Conservation (phyloP, 2,888 invertebrate species). For the Luffia ferchaultella region DNA sequence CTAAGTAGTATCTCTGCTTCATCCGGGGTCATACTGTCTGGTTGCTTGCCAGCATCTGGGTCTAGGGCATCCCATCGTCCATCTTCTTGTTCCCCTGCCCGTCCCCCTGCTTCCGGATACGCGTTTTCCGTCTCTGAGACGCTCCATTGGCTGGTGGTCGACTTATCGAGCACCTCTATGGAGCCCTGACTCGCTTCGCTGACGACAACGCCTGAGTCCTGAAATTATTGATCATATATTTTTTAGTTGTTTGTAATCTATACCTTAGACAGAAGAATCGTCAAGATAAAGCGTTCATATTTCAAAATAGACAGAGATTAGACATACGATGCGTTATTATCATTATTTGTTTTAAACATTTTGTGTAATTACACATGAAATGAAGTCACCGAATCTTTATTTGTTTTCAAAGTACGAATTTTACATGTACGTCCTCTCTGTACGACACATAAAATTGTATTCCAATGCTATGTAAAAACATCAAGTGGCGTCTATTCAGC, state of each 20-base stretch:
- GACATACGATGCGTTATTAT: too few species aligned
- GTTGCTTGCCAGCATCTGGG: slow-evolving; percentile 42
- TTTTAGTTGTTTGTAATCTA: too few species aligned
- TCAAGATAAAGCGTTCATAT: not conserved
- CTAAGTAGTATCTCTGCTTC: slow-evolving; percentile 89
- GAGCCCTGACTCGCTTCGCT: slow-evolving; percentile 62
- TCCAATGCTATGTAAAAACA: too few species aligned
- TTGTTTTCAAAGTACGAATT: too few species aligned
- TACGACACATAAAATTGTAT: too few species aligned
- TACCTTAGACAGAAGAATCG: too few species aligned
- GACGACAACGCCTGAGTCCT: slow-evolving; percentile 63
- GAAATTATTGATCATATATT: too few species aligned
- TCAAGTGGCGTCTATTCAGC: too few species aligned
- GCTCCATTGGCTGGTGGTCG: slow-evolving; percentile 66
- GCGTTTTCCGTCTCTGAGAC: slow-evolving; percentile 55
- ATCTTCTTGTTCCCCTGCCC: slow-evolving; percentile 18
- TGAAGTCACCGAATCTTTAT: too few species aligned
- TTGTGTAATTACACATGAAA: too few species aligned
- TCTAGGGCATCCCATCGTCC: slow-evolving; percentile 24
- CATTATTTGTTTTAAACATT: too few species aligned
- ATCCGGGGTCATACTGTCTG: slow-evolving; percentile 77
- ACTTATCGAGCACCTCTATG: slow-evolving; percentile 64
- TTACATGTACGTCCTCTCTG: too few species aligned
- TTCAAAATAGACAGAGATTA: not conserved
- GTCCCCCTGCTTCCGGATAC: slow-evolving; percentile 31